A percentile compares a stretch with the other conserved stretches of the same genome.
These are phyloP conservation scores for Geotrypetes seraphini DNA, from an alignment of 2,797 vertebrate species.

Conservation along the genomic window DNA sequence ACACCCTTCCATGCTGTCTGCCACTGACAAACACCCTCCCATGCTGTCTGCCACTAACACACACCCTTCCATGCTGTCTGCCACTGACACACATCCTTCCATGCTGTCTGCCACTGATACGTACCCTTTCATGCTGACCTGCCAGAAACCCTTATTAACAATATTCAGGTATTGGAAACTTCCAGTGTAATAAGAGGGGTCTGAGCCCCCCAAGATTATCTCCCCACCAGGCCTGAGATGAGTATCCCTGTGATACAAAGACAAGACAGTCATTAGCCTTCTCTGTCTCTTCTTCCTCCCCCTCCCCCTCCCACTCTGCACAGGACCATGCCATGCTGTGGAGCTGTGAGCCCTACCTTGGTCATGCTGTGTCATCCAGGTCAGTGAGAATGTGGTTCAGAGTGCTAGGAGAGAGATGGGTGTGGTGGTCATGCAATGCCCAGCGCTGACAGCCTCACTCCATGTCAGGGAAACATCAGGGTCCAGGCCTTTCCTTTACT, in stretches of 20 bases:
- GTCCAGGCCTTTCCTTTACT: too few relatives aligned
- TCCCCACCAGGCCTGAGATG: conserved; percentile 75
- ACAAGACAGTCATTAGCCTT: neutral
- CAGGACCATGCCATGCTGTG: neutral
- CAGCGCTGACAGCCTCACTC: neutral
- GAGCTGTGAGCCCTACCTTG: neutral
- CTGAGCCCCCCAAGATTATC: conserved; percentile 82
- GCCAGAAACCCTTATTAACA: conserved; percentile 77
- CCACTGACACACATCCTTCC: too few relatives aligned
- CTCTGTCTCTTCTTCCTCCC: rapidly evolving
- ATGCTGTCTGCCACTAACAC: too few relatives aligned
- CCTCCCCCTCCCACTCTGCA: too few relatives aligned
- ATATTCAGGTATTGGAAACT: conserved; percentile 77
- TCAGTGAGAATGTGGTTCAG: neutral
- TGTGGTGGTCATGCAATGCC: too few relatives aligned
- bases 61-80: too few relatives aligned
- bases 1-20: too few relatives aligned
- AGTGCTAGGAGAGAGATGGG: neutral
- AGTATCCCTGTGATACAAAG: conserved; percentile 56
- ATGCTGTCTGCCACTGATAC: too few relatives aligned
- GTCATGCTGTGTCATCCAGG: neutral
- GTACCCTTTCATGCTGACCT: conserved; percentile 86
- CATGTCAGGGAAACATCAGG: too few relatives aligned
- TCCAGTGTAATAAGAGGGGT: conserved; percentile 81
- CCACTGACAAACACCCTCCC: too few relatives aligned